Evolutionary conservation across 2,797 vertebrate species (phyloP), one percentile per base, ranked within the genome.

Genomic region (Adrianichthys oophorus): DNA sequence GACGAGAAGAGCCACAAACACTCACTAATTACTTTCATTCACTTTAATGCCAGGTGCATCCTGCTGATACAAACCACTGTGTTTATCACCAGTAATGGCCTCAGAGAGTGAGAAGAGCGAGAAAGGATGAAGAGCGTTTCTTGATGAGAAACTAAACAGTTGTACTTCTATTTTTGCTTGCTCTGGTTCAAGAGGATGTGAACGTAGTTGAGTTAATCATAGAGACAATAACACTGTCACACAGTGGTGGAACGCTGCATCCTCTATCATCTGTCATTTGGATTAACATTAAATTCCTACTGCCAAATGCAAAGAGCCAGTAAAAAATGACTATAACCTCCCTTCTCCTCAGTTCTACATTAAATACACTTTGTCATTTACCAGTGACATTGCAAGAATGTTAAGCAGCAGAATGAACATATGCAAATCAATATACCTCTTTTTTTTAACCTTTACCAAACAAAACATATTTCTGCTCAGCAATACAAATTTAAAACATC

Each of bases 11-110:
- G 82, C 72, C 78, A 84, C 80, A 82, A 48, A 86, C 82, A 80
- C 80, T 59, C 71, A 67, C 87, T 91, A 90, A 91, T 91, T 89
- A 87, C 84, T 91, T 90, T 85, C 83, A 48, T 76, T 78, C 12
- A 48, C 68, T 70, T 82, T 88, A 89, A 89, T 88, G 85, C 88
- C 89, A 91, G 89, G 88, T 91, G 88, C 85, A 85, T 85, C 85
- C 84, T 75, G 84, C 87, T 89, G 89, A 91, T 91, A 91, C 81
- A 87, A 79, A 89, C 79, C 72, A 17, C 78, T 32, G 74, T 88
- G 89, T 90, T 90, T 89, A 89, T 90, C 87, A 90, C 80, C 80
- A 73, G 79, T 88, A 89, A 88, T 89, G 84, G 82, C 83, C 83
- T 85, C 66, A 17, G 74, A 79, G 77, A 73, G 70, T 53, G 58